phyloP scores from a whole-genome alignment of 1,140 invertebrate species.

The Diploscapter pachys region DNA sequence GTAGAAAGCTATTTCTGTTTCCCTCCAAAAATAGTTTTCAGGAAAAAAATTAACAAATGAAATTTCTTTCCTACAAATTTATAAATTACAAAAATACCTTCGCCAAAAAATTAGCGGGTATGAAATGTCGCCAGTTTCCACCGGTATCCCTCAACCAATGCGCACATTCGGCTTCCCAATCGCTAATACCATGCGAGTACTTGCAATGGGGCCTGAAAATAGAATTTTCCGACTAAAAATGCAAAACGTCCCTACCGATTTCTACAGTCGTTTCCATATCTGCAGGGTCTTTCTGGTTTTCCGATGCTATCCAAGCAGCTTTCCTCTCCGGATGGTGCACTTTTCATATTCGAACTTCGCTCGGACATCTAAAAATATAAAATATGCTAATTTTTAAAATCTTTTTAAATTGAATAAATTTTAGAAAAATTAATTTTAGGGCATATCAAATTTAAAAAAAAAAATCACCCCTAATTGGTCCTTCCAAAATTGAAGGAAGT shows the following conservation, averaged over 20 bases:
- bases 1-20: too few relatives aligned
- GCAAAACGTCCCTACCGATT: constrained; percentile 7
- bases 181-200: constrained; percentile 20
- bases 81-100: not conserved
- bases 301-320: not conserved
- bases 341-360: constrained; percentile 14
- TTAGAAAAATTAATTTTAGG: too few relatives aligned
- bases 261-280: constrained; percentile 18
- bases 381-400: too few relatives aligned
- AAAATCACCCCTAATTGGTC: constrained; percentile 7
- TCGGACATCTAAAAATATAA: constrained; percentile 6
- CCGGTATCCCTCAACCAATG: constrained; percentile 16
- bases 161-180: constrained; percentile 24
- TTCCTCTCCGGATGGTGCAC: too few relatives aligned
- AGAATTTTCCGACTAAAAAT: not conserved
- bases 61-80: too few relatives aligned
- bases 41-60: too few relatives aligned
- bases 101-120: constrained; percentile 2
- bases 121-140: constrained; percentile 11
- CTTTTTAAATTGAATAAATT: too few relatives aligned
- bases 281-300: constrained; percentile 4
- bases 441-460: not conserved
- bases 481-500: constrained; percentile 14
- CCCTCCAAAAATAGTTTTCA: too few relatives aligned
- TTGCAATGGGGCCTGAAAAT: constrained; percentile 14